Conservation (phyloP, 1,140 invertebrate species). For the Caerostris darwini region DNA sequence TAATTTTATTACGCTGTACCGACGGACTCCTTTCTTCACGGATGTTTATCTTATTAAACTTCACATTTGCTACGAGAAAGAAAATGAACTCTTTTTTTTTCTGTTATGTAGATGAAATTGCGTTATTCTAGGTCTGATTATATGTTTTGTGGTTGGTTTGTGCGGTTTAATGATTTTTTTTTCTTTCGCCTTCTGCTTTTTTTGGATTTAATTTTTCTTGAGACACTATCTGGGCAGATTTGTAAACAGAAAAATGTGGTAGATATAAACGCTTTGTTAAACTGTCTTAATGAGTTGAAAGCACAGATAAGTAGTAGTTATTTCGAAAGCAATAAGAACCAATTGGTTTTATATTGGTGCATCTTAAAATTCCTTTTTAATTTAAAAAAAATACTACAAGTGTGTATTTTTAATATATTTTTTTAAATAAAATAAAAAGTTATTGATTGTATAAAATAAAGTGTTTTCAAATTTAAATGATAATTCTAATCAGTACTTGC, state of each 20-base stretch:
- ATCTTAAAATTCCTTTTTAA: too few relatives aligned
- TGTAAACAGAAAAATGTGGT: not conserved
- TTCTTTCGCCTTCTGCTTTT: not conserved
- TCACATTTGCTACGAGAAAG: not conserved
- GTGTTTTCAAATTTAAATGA: too few relatives aligned
- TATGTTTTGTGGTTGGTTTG: not conserved
- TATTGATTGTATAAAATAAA: too few relatives aligned
- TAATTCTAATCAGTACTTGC: too few relatives aligned
- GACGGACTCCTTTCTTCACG: not conserved
- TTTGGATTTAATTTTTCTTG: not conserved
- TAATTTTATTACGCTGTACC: slow-evolving; percentile 40
- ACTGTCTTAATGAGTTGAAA: too few relatives aligned
- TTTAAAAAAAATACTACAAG: too few relatives aligned
- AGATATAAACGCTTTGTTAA: too few relatives aligned
- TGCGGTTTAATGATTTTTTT: not conserved
- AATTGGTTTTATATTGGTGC: too few relatives aligned
- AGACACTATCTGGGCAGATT: not conserved
- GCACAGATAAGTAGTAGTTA: too few relatives aligned
- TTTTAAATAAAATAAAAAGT: too few relatives aligned
- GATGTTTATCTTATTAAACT: slow-evolving; percentile 53
- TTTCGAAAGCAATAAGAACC: too few relatives aligned
- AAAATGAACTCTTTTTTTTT: not conserved
- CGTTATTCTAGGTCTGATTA: slow-evolving; percentile 21
- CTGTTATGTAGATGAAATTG: not conserved
- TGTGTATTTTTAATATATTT: too few relatives aligned